phyloP scores from a whole-genome alignment of 2,113 vertebrate species.

The Lucifuga dentata region DNA sequence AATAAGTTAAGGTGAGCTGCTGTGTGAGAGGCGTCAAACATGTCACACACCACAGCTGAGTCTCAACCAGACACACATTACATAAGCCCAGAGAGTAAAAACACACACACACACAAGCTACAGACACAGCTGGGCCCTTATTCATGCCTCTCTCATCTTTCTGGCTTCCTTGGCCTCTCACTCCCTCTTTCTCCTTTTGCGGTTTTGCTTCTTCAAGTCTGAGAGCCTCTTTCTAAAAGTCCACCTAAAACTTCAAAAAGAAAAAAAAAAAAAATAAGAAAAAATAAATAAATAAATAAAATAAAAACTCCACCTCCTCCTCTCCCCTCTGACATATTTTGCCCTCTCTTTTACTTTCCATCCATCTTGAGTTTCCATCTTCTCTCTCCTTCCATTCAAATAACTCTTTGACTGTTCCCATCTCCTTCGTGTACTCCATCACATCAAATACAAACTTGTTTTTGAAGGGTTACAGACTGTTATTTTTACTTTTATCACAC shows the following conservation, averaged over 20 bases:
- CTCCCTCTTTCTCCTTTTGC: constrained; percentile 8
- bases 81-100: constrained; percentile 41
- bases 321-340: background rate
- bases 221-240: background rate
- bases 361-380: background rate
- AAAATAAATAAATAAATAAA: too few relatives aligned
- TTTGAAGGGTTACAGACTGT: background rate
- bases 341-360: constrained; percentile 1
- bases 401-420: background rate
- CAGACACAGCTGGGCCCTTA: constrained; percentile 53
- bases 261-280: too few relatives aligned
- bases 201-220: constrained; percentile 11
- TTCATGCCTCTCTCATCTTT: constrained; percentile 18
- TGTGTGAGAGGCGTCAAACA: constrained; percentile 29
- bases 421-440: background rate
- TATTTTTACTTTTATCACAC: background rate
- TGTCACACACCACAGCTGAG: constrained; percentile 51
- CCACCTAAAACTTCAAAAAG: too few relatives aligned
- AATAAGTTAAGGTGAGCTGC: constrained; percentile 64
- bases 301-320: constrained; percentile 8
- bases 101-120: constrained; percentile 5
- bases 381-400: background rate
- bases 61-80: constrained; percentile 44
- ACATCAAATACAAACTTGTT: background rate
- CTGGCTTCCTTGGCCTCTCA: constrained; percentile 1